These are phyloP conservation scores for Himalopsyche kuldschensis DNA, from an alignment of 2,888 invertebrate species.

Conservation along the genomic window DNA sequence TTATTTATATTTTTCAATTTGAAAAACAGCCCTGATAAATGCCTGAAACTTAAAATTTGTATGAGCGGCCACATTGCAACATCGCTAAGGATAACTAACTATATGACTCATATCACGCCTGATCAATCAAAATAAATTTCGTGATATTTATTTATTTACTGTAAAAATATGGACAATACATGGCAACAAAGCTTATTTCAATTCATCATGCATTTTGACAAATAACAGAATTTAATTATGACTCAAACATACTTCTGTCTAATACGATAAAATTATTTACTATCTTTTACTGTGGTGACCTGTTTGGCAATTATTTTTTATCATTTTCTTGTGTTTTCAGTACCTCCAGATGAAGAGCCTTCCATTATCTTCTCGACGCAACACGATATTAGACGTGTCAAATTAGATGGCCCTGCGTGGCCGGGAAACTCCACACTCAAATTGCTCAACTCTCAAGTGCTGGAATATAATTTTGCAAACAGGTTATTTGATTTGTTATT, in stretches of 20 bases:
- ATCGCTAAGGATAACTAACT: no score
- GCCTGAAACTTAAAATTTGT: no score
- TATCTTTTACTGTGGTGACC: not conserved
- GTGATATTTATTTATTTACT: not conserved
- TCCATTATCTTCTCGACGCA: conserved; percentile 71
- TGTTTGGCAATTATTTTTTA: not conserved
- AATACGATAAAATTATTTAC: not conserved
- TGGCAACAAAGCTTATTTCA: not conserved
- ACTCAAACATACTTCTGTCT: no score
- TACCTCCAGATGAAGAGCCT: conserved; percentile 64
- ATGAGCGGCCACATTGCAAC: no score
- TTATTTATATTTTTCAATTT: no score
- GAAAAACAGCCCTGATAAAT: no score
- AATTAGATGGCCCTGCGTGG: conserved; percentile 57
- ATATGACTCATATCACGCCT: no score
- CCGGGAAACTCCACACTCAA: conserved; percentile 49
- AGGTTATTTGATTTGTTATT: conserved; percentile 42
- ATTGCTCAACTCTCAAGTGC: conserved; percentile 52
- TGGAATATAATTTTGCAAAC: conserved; percentile 52
- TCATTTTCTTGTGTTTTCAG: conserved; percentile 50
- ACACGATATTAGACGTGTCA: conserved; percentile 64
- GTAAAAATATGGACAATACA: not conserved
- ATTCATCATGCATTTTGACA: no score
- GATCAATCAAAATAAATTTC: no score
- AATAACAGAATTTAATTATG: no score